phyloP scores from a whole-genome alignment of 2,113 vertebrate genomes.

The Pao palembangensis region DNA sequence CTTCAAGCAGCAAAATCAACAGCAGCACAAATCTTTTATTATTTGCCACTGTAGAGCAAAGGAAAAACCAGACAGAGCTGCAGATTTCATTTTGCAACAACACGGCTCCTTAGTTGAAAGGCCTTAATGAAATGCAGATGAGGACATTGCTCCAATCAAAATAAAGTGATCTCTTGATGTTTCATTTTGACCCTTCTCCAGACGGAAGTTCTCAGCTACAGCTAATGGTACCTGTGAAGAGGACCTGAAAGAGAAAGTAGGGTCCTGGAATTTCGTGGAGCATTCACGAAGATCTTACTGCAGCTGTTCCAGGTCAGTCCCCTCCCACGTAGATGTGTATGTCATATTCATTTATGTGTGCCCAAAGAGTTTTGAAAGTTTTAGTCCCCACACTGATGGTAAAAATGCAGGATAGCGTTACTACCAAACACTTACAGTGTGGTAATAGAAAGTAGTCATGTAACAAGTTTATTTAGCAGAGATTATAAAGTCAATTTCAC shows the following conservation, averaged over 20 bases:
- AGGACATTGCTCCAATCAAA: not conserved
- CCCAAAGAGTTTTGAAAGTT: no score
- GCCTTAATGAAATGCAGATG: not conserved
- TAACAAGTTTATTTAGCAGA: no score
- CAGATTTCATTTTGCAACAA: not conserved
- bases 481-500: no score
- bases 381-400: no score
- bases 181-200: conserved; percentile 34
- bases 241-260: conserved; percentile 80
- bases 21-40: conserved; percentile 21
- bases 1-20: conserved; percentile 23
- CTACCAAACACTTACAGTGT: no score
- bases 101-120: no score
- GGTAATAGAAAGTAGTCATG: no score
- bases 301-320: conserved; percentile 88
- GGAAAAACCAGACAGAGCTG: not conserved
- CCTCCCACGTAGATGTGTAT: not conserved
- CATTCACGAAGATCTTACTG: conserved; percentile 88
- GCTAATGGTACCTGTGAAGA: conserved; percentile 87
- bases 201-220: conserved; percentile 90
- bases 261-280: conserved; percentile 94
- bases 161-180: not conserved
- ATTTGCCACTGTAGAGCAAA: no score
- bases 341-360: no score
- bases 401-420: no score